These are phyloP conservation scores for Periplaneta americana DNA, from an alignment of 1,140 invertebrate species.

Conservation along the genomic window DNA sequence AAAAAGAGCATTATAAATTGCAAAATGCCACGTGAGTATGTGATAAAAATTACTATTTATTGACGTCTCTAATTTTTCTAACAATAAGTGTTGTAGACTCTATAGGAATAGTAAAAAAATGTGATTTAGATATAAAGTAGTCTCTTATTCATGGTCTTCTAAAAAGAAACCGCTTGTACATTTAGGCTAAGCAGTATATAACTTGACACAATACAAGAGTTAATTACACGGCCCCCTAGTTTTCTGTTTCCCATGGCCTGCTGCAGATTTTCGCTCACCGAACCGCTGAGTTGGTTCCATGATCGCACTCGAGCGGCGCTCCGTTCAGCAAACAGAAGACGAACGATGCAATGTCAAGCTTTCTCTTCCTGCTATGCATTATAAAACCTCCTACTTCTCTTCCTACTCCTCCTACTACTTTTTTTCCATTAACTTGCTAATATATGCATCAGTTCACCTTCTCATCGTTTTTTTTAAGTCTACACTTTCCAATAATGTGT, in stretches of 20 bases:
- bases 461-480: not conserved
- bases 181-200: not conserved
- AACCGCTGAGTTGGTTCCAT: not conserved
- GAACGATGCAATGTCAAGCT: not conserved
- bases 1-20: too few relatives aligned
- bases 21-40: too few relatives aligned
- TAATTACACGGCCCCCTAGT: not conserved
- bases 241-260: not conserved
- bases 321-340: not conserved
- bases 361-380: not conserved
- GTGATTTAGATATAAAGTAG: too few relatives aligned
- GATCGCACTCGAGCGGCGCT: not conserved
- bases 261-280: not conserved
- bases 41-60: too few relatives aligned
- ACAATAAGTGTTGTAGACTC: too few relatives aligned
- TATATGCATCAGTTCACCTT: not conserved
- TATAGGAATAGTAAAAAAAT: too few relatives aligned
- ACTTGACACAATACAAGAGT: not conserved
- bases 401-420: not conserved
- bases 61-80: too few relatives aligned
- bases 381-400: not conserved
- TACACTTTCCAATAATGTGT: not conserved
- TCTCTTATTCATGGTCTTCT: not conserved
- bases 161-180: not conserved
- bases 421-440: not conserved